Conservation (phyloP, 1,140 invertebrate genomes). For the Drosophila ficusphila region DNA sequence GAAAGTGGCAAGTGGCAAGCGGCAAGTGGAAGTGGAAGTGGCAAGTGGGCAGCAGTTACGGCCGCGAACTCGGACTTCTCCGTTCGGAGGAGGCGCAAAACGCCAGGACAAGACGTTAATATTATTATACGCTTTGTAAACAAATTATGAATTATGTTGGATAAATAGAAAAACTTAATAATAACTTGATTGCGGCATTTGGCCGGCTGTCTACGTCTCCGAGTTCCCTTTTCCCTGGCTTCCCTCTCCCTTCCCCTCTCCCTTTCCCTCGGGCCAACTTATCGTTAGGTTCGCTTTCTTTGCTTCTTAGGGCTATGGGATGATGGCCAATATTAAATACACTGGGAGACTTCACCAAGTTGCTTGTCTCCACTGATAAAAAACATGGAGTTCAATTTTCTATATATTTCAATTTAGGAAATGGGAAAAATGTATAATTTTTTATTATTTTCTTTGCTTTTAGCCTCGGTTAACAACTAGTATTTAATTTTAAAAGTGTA, state of each 20-base stretch:
- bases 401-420: too few relatives aligned
- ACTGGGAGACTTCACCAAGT: not conserved
- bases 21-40: not conserved
- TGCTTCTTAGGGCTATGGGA: constrained; percentile 1
- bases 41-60: constrained; percentile 21
- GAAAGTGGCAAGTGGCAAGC: not conserved
- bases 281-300: constrained; percentile 2
- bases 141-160: constrained; percentile 83
- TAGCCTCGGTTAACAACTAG: too few relatives aligned
- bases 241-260: constrained; percentile 6
- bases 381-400: too few relatives aligned
- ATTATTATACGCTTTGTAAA: constrained; percentile 83
- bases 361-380: too few relatives aligned
- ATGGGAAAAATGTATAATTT: too few relatives aligned
- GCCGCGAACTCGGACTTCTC: not conserved
- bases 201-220: constrained; percentile 15
- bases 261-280: not conserved
- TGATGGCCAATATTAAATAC: constrained; percentile 21
- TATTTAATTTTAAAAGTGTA: too few relatives aligned
- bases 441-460: too few relatives aligned
- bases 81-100: constrained; percentile 12
- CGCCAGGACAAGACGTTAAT: constrained; percentile 74
- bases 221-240: not conserved
- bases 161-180: constrained; percentile 83
- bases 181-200: constrained; percentile 83